Evolutionary conservation across 1,140 invertebrate genomes (phyloP), one percentile per base, ranked within the genome.

Genomic region (Drosophila erecta): DNA sequence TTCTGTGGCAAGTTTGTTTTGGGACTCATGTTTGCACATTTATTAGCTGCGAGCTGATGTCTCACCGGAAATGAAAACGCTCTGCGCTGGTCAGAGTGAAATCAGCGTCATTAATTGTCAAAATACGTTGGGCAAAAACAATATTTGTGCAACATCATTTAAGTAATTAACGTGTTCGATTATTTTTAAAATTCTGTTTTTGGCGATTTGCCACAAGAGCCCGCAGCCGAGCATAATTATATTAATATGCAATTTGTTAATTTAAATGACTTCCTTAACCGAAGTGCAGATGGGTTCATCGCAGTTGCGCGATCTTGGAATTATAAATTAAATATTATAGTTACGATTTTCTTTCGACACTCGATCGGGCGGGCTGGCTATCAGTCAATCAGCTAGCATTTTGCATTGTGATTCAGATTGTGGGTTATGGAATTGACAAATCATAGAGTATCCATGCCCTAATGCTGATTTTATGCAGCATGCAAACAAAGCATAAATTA

Each of bases 41-140:
- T 47, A 20, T 55, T 24, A 10, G 24, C 50, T 14, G 30, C 46
- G 40, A 54, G 79, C 54, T 44, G 50, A 76, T 76, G 72, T 67
- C 57, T 59, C 70, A 87, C 83, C 83, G 83, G 83, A 86, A 87
- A 79, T 65, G 46, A 53, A 69, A 54, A 33, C 56, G 58, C 56
- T 59, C 49, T 44, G 43, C 20, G 53, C 54, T 59, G 62, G 65
- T 71, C 58, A 57, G 60, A 54, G 83, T 79, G 83, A 86, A 86
- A 86, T 81, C 83, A 81, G 70, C 78, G 37, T 78, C 81, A 67
- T 81, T 86, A 86, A 81, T 76, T 87, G 83, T 76, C 83, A 87
- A 87, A 66, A 76, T 75, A 74, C 49, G 49, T 15, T n/a, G 58
- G 60, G 27, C 30, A 47, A 47, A 27, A 59, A 50, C 22, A 62